These are phyloP conservation scores for Drosophila mojavensis DNA, from an alignment of 1,140 invertebrate genomes.

Conservation along the genomic window DNA sequence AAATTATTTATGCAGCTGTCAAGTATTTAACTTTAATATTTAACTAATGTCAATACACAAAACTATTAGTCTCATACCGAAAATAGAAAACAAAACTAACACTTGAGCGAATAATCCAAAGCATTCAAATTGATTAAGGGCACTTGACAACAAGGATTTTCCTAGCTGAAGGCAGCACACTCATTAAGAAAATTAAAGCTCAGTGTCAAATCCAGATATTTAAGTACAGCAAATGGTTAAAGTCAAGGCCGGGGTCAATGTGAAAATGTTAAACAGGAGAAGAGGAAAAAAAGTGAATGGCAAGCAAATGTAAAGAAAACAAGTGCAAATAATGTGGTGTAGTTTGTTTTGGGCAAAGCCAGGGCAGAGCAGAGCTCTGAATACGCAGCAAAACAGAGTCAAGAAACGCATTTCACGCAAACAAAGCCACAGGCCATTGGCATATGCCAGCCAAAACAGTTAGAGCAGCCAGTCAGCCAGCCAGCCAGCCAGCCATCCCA, in stretches of 20 bases:
- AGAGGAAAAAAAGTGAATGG: conserved; percentile 25
- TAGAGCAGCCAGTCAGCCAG: conserved; percentile 4
- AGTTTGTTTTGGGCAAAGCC: background rate
- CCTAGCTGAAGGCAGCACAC: background rate
- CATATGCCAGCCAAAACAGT: conserved; percentile 41
- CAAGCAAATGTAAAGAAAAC: conserved; percentile 5
- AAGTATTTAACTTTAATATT: too few species aligned
- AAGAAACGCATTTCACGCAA: conserved; percentile 63
- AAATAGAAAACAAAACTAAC: background rate
- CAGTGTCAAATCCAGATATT: background rate
- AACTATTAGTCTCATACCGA: background rate
- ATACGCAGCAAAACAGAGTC: conserved; percentile 38
- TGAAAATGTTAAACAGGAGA: background rate
- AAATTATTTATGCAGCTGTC: too few species aligned
- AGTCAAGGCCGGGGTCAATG: conserved; percentile 40
- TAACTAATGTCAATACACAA: too few species aligned
- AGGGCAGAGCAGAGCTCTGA: background rate
- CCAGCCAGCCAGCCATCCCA: background rate
- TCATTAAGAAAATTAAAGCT: conserved; percentile 4
- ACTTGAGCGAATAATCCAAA: background rate
- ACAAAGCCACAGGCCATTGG: conserved; percentile 75
- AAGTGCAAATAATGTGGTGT: conserved; percentile 8
- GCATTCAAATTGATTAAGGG: background rate
- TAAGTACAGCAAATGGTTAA: conserved; percentile 28
- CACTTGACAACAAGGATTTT: conserved; percentile 1